Conservation (phyloP, 2,113 vertebrate species). For the Cepphus grylle region DNA sequence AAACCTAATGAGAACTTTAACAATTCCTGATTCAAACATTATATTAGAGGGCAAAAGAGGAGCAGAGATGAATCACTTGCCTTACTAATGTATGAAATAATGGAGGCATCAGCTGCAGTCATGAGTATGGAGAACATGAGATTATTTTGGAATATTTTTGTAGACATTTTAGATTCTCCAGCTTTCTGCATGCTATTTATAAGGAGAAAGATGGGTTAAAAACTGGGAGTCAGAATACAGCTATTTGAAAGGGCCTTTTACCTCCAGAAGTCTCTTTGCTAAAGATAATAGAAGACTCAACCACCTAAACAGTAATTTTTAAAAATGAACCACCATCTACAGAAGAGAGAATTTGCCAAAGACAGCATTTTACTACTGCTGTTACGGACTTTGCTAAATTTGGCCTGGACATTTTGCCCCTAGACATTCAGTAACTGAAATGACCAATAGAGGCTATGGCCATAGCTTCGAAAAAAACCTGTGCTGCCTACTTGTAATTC, state of each 20-base stretch:
- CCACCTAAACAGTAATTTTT: neutral
- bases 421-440: constrained; percentile 32
- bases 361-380: constrained; percentile 30
- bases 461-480: neutral
- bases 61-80: constrained; percentile 17
- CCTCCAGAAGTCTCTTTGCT: neutral
- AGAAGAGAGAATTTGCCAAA: constrained; percentile 10
- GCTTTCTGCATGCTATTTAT: neutral
- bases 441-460: constrained; percentile 8
- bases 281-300: neutral
- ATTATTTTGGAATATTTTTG: neutral
- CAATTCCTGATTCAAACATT: constrained; percentile 34
- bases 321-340: neutral
- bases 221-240: neutral
- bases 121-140: neutral
- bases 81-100: neutral
- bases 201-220: neutral
- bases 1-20: constrained; percentile 60
- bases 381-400: constrained; percentile 12
- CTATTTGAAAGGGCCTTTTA: neutral
- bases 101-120: neutral
- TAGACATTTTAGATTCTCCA: neutral
- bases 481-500: constrained; percentile 33
- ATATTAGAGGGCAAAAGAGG: constrained; percentile 45
- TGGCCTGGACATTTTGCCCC: constrained; percentile 7